Evolutionary conservation across 2,113 vertebrate genomes (phyloP), one percentile per base, ranked within the genome.

Genomic region (Odontophorus gujanensis): DNA sequence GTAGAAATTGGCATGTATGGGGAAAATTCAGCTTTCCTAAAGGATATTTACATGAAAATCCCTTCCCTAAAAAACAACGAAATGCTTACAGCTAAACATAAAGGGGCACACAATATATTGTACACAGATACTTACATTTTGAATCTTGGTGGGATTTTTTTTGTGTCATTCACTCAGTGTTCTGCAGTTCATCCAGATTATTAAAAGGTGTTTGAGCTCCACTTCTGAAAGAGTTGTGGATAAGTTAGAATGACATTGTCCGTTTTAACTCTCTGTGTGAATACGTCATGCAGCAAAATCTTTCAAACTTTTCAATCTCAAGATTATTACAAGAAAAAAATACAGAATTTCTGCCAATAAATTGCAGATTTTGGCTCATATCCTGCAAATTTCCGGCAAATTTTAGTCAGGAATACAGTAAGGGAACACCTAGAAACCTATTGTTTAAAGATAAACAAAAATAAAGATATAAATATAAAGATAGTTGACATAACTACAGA

Each of bases 341-440:
- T 17, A 21, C 22, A 66, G 2, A 43, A 85, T 62, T 93, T 90
- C 58, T 40, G 20, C 76, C 77, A 74, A 43, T 42, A 82, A 42
- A 72, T 77, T 65, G 30, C 12, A 89, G 40, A 67, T 87, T 91
- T 92, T 93, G 45, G 67, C 85, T 85, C n/a, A 47, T 84, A 85
- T 86, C 34, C 36, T 92, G 34, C 20, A 50, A 92, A 95, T 34
- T 92, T 93, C 67, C 66, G 77, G 90, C 80, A 87, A 92, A 51
- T 43, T 32, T 81, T 94, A 93, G 85, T 95, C 88, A 92, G 58
- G 22, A 95, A 62, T 42, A 53, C 40, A 65, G 42, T 36, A 85
- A 34, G 77, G 89, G 79, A 94, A 96, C 95, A 79, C 95, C 95
- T 94, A 93, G 90, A 89, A 97, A 93, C 24, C 75, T 67, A 93